A percentile compares a stretch with the other conserved stretches of the same genome.
These are phyloP conservation scores for Malthinus seriepunctatus DNA, from an alignment of 2,888 invertebrate species.

Conservation along the genomic window DNA sequence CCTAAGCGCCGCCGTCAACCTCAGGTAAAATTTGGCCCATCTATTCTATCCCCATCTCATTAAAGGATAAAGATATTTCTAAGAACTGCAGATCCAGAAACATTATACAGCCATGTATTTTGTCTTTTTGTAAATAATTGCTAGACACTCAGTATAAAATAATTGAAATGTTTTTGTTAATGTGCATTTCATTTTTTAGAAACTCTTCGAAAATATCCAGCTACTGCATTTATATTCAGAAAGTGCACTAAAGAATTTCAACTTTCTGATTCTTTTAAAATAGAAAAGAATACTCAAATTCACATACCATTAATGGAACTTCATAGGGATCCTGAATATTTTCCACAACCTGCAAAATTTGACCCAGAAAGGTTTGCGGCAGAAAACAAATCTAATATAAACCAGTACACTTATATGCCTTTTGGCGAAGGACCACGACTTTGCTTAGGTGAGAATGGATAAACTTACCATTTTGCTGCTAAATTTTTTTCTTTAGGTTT, in stretches of 20 bases:
- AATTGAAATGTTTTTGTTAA: neutral
- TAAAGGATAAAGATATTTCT: too few relatives aligned
- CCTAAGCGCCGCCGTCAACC: too few relatives aligned
- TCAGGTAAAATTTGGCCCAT: too few relatives aligned
- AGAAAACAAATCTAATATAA: conserved; percentile 55
- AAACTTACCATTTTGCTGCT: neutral
- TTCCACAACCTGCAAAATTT: conserved; percentile 63
- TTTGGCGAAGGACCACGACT: conserved; percentile 63
- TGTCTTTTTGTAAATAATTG: too few relatives aligned
- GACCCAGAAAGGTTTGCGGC: conserved; percentile 64
- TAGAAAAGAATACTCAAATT: conserved; percentile 37
- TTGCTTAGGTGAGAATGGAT: conserved; percentile 55
- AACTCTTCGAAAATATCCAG: conserved; percentile 42
- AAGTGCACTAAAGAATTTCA: conserved; percentile 37
- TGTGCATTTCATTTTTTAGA: conserved; percentile 32
- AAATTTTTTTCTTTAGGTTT: neutral
- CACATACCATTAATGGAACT: conserved; percentile 38
- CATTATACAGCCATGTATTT: too few relatives aligned
- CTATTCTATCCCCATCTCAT: too few relatives aligned
- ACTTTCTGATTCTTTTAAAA: conserved; percentile 36
- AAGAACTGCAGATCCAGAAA: too few relatives aligned
- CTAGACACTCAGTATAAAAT: too few relatives aligned
- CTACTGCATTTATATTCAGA: conserved; percentile 38
- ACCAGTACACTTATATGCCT: conserved; percentile 60
- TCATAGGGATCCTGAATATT: conserved; percentile 42